Evolutionary conservation across 2,888 invertebrate species (phyloP).

Genomic region (Athalia circularis): DNA sequence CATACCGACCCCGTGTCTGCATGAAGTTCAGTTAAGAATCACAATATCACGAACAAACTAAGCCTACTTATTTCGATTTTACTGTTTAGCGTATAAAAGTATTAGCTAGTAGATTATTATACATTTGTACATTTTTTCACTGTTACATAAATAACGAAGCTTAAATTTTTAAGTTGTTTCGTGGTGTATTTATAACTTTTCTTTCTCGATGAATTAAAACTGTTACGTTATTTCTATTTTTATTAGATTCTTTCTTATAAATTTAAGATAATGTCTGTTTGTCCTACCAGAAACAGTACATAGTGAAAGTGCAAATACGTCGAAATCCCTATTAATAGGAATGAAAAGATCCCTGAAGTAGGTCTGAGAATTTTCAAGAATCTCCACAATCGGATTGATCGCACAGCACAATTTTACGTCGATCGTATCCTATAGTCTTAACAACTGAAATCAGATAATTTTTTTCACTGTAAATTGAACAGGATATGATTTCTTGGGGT

Average conservation of each 20-base stretch:
- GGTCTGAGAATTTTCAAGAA: constrained; percentile 7
- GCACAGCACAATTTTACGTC: too few species aligned
- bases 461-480: too few species aligned
- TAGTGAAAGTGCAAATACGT: constrained; percentile 39
- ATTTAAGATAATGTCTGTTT: constrained; percentile 13
- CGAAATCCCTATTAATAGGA: constrained; percentile 21
- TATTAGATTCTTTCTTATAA: constrained; percentile 17
- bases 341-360: constrained; percentile 12
- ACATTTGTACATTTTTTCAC: constrained; percentile 48
- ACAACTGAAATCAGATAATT: too few species aligned
- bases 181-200: constrained; percentile 42
- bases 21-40: constrained; percentile 14
- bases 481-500: too few species aligned
- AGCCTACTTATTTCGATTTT: constrained; percentile 36
- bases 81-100: constrained; percentile 26
- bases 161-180: constrained; percentile 44
- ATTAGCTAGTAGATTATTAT: constrained; percentile 14
- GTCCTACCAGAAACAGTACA: constrained; percentile 17
- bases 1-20: not conserved
- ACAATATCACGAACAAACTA: constrained; percentile 37
- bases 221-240: constrained; percentile 42
- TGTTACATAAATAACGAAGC: constrained; percentile 36
- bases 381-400: not conserved
- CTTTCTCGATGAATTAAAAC: constrained; percentile 30
- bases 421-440: too few species aligned